Percentiles rank a stretch among this genome's conserved stretches.
Evolutionary conservation across 2,113 vertebrate genomes (phyloP).

Genomic region (Pelobates fuscus): DNA sequence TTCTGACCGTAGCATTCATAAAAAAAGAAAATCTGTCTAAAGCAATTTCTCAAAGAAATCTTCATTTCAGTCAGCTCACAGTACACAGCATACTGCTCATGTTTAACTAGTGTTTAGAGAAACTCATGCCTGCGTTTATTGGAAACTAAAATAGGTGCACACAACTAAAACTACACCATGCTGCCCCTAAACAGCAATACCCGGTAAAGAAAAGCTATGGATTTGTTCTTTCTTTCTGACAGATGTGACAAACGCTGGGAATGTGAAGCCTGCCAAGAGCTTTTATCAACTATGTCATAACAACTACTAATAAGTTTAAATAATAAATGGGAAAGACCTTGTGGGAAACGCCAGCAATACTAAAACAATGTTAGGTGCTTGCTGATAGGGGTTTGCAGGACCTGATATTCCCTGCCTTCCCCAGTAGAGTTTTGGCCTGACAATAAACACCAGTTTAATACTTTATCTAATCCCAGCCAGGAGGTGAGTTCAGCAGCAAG

Average conservation of each 20-base stretch:
- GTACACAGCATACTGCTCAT: neutral
- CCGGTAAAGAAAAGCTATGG: constrained; percentile 65
- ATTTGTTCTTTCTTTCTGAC: constrained; percentile 72
- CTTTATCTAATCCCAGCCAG: constrained; percentile 98
- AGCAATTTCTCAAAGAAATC: constrained; percentile 31
- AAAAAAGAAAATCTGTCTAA: constrained; percentile 30
- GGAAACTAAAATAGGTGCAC: neutral
- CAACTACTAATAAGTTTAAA: constrained; percentile 89
- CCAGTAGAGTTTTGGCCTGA: constrained; percentile 94
- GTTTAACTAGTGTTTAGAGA: constrained; percentile 19
- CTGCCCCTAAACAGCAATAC: constrained; percentile 58
- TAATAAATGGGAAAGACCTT: constrained; percentile 86
- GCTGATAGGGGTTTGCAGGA: constrained; percentile 79
- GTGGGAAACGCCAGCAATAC: constrained; percentile 71
- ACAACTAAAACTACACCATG: constrained; percentile 58
- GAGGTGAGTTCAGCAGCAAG: constrained; percentile 91
- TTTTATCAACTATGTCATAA: constrained; percentile 87
- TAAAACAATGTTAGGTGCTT: constrained; percentile 84
- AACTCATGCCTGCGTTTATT: constrained; percentile 16
- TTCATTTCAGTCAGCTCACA: neutral
- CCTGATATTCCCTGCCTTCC: constrained; percentile 85
- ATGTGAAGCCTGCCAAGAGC: constrained; percentile 81
- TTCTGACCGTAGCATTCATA: constrained; percentile 22
- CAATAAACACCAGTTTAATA: constrained; percentile 99
- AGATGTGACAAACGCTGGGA: constrained; percentile 81